phyloP scores from a whole-genome alignment of 1,140 invertebrate genomes.

The Elysia chlorotica region DNA sequence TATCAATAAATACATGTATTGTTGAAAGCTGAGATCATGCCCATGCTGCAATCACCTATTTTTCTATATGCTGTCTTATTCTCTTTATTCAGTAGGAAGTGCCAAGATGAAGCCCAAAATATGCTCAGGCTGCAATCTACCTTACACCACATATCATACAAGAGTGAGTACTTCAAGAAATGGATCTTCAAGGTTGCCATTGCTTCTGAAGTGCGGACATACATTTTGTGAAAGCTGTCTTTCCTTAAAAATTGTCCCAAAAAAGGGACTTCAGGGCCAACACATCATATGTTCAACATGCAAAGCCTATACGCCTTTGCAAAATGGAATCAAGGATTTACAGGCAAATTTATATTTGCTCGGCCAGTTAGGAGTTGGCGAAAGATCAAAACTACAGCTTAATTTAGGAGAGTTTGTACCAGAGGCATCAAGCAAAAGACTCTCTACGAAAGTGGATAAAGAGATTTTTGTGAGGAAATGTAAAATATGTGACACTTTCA shows the following conservation, averaged over 20 bases:
- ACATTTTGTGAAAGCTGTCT: constrained; percentile 10
- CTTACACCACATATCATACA: no score
- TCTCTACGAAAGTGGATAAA: neutral
- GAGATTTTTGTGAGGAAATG: neutral
- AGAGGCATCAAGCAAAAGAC: neutral
- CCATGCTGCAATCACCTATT: no score
- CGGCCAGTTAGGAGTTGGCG: neutral
- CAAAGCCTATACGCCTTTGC: neutral
- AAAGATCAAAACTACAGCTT: constrained; percentile 1
- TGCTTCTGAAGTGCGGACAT: constrained; percentile 2
- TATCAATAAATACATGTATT: no score
- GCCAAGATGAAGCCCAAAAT: no score
- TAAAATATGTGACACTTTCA: constrained; percentile 1
- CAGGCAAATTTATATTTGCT: constrained; percentile 7
- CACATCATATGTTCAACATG: neutral
- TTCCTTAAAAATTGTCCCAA: no score
- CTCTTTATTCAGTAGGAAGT: no score
- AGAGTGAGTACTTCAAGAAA: neutral
- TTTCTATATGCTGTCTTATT: no score
- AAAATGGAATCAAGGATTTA: constrained; percentile 15
- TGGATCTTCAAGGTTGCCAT: neutral
- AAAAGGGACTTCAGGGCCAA: neutral
- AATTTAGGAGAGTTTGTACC: neutral
- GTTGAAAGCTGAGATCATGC: no score
- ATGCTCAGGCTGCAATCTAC: no score